Conservation (phyloP, 64 coral and sea anemone species). For the Pocillopora damicornis region DNA sequence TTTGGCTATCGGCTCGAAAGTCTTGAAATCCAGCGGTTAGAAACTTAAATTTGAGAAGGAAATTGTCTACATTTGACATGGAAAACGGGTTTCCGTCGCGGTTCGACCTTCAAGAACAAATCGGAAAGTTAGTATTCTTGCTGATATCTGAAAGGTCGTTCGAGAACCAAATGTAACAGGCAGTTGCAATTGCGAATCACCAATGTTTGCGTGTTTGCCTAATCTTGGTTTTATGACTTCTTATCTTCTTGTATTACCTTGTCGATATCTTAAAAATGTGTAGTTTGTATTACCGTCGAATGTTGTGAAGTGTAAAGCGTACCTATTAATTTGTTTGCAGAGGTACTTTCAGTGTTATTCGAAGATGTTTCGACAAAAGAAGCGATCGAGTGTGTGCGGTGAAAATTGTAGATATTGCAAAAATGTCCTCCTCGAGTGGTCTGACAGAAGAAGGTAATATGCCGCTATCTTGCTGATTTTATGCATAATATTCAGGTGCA, state of each 20-base stretch:
- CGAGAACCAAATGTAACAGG: not conserved
- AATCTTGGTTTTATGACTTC: slow-evolving; percentile 24
- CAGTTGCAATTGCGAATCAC: slow-evolving; percentile 4
- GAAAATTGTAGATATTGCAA: slow-evolving; percentile 91
- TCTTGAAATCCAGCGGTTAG: slow-evolving; percentile 15
- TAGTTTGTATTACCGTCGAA: slow-evolving; percentile 27
- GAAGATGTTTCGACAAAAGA: slow-evolving; percentile 91
- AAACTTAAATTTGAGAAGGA: not conserved
- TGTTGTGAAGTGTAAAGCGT: not conserved
- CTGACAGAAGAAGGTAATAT: slow-evolving; percentile 88
- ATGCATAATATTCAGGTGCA: slow-evolving; percentile 2
- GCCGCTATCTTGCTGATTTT: slow-evolving; percentile 9
- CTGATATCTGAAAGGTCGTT: not conserved
- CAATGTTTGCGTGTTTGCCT: slow-evolving; percentile 8
- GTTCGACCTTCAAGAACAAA: slow-evolving; percentile 95
- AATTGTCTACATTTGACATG: slow-evolving; percentile 36
- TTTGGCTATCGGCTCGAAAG: not conserved
- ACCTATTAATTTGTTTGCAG: slow-evolving; percentile 54
- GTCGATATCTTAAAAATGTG: slow-evolving; percentile 19
- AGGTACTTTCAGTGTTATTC: slow-evolving; percentile 98
- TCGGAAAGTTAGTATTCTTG: slow-evolving; percentile 85
- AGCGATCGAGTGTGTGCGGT: slow-evolving; percentile 85
- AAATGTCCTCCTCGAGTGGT: slow-evolving; percentile 90
- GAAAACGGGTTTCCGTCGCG: slow-evolving; percentile 90
- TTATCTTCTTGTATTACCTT: slow-evolving; percentile 44